Evolutionary conservation across 37 sponge, comb jelly and placozoan species (phyloP), one percentile per base, ranked within the genome.

Genomic region (Theonella swinhoei): DNA sequence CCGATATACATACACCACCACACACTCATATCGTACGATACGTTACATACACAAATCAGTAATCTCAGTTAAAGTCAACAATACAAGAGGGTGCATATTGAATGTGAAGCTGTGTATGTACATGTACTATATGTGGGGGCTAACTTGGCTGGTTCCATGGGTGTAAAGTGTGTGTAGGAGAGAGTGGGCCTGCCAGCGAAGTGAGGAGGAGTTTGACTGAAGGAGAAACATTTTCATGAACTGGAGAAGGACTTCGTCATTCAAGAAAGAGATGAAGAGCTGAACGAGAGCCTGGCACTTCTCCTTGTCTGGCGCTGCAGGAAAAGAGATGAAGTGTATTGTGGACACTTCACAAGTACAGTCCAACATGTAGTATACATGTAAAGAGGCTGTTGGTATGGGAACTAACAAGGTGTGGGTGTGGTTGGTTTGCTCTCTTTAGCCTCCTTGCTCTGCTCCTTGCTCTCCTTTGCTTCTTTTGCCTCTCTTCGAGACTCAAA

Each of bases 161-260:
- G 70, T 75, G 74, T 81, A 88, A 72, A 92, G 76, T 33, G 64
- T 37, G 61, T 92, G 85, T 30, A 88, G 31, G 29, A 94, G 72
- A 0, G 83, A 29, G 67, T 95, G 95, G 9, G 87, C 85, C 71
- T 88, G 89, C 95, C 95, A 95, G 38, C 92, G 85, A 0, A 91
- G 68, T 2, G 78, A 39, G 30, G 92, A 74, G 68, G 81, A 80
- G 84, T 95, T 95, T 41, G 92, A 81, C 66, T 91, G 92, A 8
- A 95, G 84, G 38, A 95, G 74, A 80, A 88, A 95, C 8, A 66
- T 62, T 1, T 37, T 37, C 4, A 88, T 58, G 80, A 95, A 95
- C 65, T 42, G 43, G 2, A 26, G 4, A 24, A 95, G 74, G 24
- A 76, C 58, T 25, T 73, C 58, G 38, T 85, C 79, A 17, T 83